Evolutionary conservation across 2,888 invertebrate species (phyloP), one percentile per base, ranked within the genome.

Genomic region (Crioceris asparagi): DNA sequence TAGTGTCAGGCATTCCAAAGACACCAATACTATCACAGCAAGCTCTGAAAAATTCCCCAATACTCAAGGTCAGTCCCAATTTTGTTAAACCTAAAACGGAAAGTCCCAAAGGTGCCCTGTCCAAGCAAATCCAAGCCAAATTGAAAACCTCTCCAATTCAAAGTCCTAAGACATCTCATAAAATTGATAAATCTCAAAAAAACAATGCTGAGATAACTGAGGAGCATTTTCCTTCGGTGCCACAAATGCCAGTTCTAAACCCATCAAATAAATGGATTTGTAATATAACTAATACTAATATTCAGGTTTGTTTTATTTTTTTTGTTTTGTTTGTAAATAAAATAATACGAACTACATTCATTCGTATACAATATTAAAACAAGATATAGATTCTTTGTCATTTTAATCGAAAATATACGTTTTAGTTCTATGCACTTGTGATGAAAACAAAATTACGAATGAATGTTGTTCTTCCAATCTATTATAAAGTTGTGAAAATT

Each of bases 51-150:
- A 54, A 65, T 1, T 55, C 55, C 1, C 71, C 70, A 34, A 62
- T 62, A 35, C 69, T 74, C 42, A 74, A 74, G 52, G 71, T 74
- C 1, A 73, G 72, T 43, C 72, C 75, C 0, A 74, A 74, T 56
- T 60, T 74, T 40, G 67, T 74, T 7, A 60, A 60, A 42, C 60
- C 63, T 17, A 55, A 56, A 37, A 55, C 49, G 12, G 55, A 56
- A 41, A 60, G 56, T 41, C 57, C 57, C 1, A 61, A 60, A 53
- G 62, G 62, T 14, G 62, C 61, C 3, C 42, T 63, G 6, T 57
- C 60, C 8, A 46, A 52, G 29, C 60, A 63, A 43, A 54, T 63
- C 17, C 57, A 61, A 44, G 59, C 62, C 5, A 62, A 57, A 48
- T 47, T 50, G 12, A 61, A 61, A 45, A 48, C 52, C 16, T 48